Percentiles rank a stretch among this genome's conserved stretches.
Evolutionary conservation across 2,113 vertebrate species (phyloP).

Genomic region (Sceloporus undulatus): DNA sequence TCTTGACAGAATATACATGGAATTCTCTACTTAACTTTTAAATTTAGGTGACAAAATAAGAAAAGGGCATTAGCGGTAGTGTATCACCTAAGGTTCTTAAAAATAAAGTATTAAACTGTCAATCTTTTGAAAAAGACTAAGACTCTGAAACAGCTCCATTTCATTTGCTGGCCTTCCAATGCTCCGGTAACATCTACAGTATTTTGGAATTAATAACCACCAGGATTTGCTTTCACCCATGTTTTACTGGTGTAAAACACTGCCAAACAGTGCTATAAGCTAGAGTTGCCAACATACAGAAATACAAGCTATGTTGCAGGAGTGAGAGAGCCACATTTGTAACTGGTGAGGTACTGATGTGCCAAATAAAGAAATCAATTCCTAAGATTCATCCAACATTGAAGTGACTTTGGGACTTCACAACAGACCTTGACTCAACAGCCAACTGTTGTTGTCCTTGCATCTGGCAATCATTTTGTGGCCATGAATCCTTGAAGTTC

Average conservation of each 20-base stretch:
- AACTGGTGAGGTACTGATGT: background rate
- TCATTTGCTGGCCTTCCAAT: background rate
- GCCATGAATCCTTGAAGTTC: background rate
- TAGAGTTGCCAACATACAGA: background rate
- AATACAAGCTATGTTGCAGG: background rate
- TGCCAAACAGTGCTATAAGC: background rate
- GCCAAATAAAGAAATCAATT: background rate
- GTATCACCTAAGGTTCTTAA: background rate
- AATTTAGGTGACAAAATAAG: background rate
- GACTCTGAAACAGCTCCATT: background rate
- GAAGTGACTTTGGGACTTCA: background rate
- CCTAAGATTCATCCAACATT: background rate
- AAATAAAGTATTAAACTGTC: background rate
- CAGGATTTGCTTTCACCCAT: background rate
- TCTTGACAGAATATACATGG: background rate
- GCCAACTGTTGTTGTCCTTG: background rate
- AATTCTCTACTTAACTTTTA: background rate
- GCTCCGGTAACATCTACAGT: background rate
- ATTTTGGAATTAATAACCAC: background rate
- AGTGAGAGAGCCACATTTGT: background rate
- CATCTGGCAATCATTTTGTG: background rate
- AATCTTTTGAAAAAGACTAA: background rate
- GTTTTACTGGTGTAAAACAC: background rate
- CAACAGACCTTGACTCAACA: background rate
- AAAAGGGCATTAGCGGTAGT: background rate